Evolutionary conservation across 2,113 vertebrate genomes (phyloP), one percentile per base, ranked within the genome.

Genomic region (Ceratotherium simum): DNA sequence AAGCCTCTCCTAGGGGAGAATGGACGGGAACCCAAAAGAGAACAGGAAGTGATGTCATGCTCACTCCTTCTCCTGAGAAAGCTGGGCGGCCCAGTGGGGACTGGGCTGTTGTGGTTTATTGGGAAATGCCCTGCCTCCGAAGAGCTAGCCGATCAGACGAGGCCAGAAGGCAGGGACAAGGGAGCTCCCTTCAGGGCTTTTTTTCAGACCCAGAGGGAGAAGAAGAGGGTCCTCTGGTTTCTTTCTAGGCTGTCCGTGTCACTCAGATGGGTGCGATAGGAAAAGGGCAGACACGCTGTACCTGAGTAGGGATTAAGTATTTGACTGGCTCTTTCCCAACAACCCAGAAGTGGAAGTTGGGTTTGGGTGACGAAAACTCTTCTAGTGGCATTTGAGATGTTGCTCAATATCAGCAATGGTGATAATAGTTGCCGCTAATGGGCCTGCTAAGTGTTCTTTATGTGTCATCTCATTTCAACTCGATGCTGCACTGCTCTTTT

Each of bases 391-490:
- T 72, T 82, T 91, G 60, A 84, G 76, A 60, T 56, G 58, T 42
- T 65, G 67, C 76, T 83, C 31, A 51, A 29, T 78, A 46, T 29
- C 33, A 94, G n/a, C 13, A 21, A 33, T 27, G 62, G 21, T 81
- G 31, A 51, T 39, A 51, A 78, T 46, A 56, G 67, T 62, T 83
- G 21, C 18, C 48, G 46, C 54, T 82, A 36, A 83, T n/a, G 73
- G 78, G 36, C 23, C 48, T 62, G 23, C 67, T 67, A 83, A 92
- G 27, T 33, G 65, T 76, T 92, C 93, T 95, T 76, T 33, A 81
- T 83, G 31, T 0, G 25, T 89, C 72, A 58, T 83, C 7, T 42
- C 80, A 56, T 95, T 96, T 96, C 67, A 58, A 56, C 82, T 23
- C 16, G n/a, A 8, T 18, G 42, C 83, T 27, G 5, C 25, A 46